Evolutionary conservation across 2,113 vertebrate genomes (phyloP).

Genomic region (Crotalus tigris): DNA sequence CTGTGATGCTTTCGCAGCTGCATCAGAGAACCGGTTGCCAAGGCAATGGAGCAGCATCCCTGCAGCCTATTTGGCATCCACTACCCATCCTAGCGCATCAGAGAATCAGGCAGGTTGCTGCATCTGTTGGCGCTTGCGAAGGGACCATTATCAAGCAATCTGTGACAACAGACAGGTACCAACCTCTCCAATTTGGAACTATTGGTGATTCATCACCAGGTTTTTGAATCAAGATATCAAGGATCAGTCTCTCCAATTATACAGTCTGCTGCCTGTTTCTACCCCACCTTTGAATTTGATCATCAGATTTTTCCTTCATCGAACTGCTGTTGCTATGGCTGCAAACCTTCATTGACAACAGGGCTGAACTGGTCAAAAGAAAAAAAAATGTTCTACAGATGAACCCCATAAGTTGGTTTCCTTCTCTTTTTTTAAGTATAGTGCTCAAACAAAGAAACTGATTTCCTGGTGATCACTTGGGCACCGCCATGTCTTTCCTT

Average conservation of each 20-base stretch:
- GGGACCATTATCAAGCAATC: background rate
- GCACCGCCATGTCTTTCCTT: background rate
- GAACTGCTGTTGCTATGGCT: background rate
- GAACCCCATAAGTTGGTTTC: background rate
- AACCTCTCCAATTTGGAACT: background rate
- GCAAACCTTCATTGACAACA: background rate
- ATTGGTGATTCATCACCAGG: background rate
- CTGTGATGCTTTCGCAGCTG: background rate
- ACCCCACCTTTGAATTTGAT: background rate
- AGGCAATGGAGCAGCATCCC: slow-evolving; percentile 11
- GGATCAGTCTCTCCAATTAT: background rate
- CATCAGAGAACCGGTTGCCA: background rate
- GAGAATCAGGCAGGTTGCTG: background rate
- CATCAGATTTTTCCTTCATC: background rate
- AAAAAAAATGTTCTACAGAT: background rate
- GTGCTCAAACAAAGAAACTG: background rate
- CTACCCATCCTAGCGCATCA: background rate
- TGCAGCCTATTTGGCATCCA: background rate
- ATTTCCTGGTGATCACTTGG: background rate
- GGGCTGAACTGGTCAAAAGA: background rate
- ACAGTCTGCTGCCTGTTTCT: background rate
- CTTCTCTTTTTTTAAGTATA: background rate
- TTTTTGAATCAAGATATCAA: background rate
- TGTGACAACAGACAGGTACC: background rate
- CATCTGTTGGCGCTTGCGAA: background rate